Evolutionary conservation across 2,888 invertebrate species (phyloP).

Genomic region (Acleris cristana): DNA sequence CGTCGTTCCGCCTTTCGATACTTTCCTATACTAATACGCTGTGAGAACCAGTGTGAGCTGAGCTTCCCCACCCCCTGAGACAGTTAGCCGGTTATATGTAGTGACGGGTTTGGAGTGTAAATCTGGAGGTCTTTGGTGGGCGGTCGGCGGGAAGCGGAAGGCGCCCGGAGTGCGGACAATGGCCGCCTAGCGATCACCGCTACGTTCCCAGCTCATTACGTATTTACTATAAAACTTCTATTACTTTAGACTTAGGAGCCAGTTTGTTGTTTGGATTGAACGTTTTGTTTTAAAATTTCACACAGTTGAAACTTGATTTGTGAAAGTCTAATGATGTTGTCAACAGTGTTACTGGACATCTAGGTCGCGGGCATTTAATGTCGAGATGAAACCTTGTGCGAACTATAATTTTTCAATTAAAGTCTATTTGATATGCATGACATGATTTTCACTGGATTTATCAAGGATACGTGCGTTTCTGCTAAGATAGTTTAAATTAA

Average conservation of each 20-base stretch:
- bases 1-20: slow-evolving; percentile 79
- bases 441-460: slow-evolving; percentile 29
- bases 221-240: slow-evolving; percentile 74
- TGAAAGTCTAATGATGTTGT: slow-evolving; percentile 38
- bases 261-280: slow-evolving; percentile 50
- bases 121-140: slow-evolving; percentile 57
- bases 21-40: slow-evolving; percentile 73
- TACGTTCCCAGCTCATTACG: slow-evolving; percentile 78
- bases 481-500: slow-evolving; percentile 9
- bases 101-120: slow-evolving; percentile 55
- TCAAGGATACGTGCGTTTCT: slow-evolving; percentile 26
- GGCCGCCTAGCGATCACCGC: slow-evolving; percentile 72
- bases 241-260: slow-evolving; percentile 55
- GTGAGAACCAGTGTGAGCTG: slow-evolving; percentile 54
- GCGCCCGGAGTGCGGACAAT: slow-evolving; percentile 75
- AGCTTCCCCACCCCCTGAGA: slow-evolving; percentile 52
- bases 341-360: slow-evolving; percentile 36
- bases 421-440: slow-evolving; percentile 35
- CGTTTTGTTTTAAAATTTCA: slow-evolving; percentile 45
- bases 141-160: slow-evolving; percentile 72
- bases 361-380: slow-evolving; percentile 27
- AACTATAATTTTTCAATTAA: slow-evolving; percentile 36
- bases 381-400: slow-evolving; percentile 34
- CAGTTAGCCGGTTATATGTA: slow-evolving; percentile 48
- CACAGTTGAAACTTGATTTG: slow-evolving; percentile 39